phyloP scores from a whole-genome alignment of 2,888 invertebrate species.

The Morpho deidamia region DNA sequence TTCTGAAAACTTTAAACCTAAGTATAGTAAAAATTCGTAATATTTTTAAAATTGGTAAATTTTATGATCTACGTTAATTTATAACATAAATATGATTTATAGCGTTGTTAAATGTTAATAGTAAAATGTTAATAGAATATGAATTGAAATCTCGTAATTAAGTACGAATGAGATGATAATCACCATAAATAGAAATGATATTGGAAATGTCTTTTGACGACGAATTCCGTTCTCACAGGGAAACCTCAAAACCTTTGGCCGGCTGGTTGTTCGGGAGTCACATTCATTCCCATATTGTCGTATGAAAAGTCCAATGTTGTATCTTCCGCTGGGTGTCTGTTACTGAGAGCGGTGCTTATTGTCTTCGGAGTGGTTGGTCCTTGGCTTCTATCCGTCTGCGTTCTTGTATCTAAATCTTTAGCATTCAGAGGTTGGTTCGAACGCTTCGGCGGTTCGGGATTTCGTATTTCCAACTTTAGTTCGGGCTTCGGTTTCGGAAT shows the following conservation, averaged over 20 bases:
- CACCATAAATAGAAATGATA: not conserved
- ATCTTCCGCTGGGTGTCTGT: conserved; percentile 87
- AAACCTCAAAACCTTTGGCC: conserved; percentile 59
- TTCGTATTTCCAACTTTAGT: conserved; percentile 61
- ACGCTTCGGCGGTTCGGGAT: conserved; percentile 58
- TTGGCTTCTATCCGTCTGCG: conserved; percentile 70
- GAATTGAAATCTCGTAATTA: too few species aligned
- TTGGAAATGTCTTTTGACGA: not conserved
- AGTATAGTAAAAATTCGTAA: too few species aligned
- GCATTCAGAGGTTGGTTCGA: conserved; percentile 53
- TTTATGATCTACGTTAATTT: too few species aligned
- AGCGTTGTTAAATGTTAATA: too few species aligned
- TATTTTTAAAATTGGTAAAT: too few species aligned
- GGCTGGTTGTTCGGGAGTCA: conserved; percentile 73
- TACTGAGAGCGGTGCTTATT: conserved; percentile 83
- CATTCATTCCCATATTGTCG: conserved; percentile 87
- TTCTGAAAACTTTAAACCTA: too few species aligned
- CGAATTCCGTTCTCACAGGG: conserved; percentile 26
- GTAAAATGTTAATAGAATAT: too few species aligned
- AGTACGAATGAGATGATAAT: too few species aligned
- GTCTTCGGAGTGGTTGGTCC: conserved; percentile 81
- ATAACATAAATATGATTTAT: too few species aligned
- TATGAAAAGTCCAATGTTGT: conserved; percentile 87
- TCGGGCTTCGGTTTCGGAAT: conserved; percentile 62
- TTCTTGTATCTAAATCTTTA: conserved; percentile 56